Conservation (phyloP, 2,113 vertebrate species). For the Ibidorhyncha struthersii region DNA sequence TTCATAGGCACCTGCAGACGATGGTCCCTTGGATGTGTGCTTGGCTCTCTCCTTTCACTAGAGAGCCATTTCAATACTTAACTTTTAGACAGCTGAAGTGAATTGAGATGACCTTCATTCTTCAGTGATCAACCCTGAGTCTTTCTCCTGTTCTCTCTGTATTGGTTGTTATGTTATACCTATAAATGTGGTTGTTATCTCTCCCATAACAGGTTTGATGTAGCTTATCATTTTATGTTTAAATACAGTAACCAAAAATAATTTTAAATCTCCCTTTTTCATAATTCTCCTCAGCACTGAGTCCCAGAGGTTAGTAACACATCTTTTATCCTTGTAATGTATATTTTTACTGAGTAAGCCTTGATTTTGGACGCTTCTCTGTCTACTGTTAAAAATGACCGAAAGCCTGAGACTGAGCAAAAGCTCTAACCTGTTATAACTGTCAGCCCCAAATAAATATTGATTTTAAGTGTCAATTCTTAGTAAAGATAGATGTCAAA, state of each 20-base stretch:
- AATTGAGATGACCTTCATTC: neutral
- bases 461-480: slow-evolving; percentile 13
- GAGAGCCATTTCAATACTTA: neutral
- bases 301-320: neutral
- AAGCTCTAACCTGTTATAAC: neutral
- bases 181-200: neutral
- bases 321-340: neutral
- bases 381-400: neutral
- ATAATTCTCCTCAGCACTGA: neutral
- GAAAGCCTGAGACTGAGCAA: neutral
- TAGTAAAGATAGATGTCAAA: slow-evolving; percentile 4
- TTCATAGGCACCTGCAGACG: neutral
- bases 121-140: neutral
- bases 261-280: neutral
- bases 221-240: neutral
- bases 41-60: neutral
- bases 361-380: neutral
- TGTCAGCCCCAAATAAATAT: neutral
- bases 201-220: neutral
- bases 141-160: neutral
- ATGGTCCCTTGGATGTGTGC: neutral
- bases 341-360: neutral
- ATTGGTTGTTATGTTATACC: neutral
- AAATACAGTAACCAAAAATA: neutral
- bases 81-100: neutral